These are phyloP conservation scores for Percina caprodes DNA, from an alignment of 2,113 vertebrate genomes.

Conservation along the genomic window DNA sequence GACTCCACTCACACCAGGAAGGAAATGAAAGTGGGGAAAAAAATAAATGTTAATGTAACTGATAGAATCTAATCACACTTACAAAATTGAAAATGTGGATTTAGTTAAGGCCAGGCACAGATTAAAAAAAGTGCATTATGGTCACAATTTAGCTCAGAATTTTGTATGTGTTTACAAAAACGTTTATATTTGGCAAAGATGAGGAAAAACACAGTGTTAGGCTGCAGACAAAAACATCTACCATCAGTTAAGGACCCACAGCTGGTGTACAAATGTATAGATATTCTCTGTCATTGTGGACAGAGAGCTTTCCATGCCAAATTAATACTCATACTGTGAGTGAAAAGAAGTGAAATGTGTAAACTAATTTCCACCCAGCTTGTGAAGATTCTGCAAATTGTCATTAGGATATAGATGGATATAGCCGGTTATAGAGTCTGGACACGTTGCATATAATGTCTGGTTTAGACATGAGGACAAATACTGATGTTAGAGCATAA, in stretches of 20 bases:
- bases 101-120: no score
- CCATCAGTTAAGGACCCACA: slow-evolving; percentile 27
- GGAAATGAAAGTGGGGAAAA: no score
- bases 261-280: slow-evolving; percentile 47
- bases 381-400: neutral
- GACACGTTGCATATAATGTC: neutral
- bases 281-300: slow-evolving; percentile 34
- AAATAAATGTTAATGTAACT: no score
- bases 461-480: neutral
- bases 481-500: neutral
- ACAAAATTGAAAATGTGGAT: no score
- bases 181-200: neutral
- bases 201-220: neutral
- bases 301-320: slow-evolving; percentile 11
- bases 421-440: neutral
- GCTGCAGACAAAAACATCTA: slow-evolving; percentile 8
- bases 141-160: neutral
- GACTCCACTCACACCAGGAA: no score
- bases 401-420: neutral
- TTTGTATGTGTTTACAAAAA: neutral
- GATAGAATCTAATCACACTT: no score
- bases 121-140: neutral
- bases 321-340: slow-evolving; percentile 19
- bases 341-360: neutral
- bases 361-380: neutral